Base-by-base conservation (phyloP, 2,113 vertebrate genomes). In the Marmota flaviventris region DNA sequence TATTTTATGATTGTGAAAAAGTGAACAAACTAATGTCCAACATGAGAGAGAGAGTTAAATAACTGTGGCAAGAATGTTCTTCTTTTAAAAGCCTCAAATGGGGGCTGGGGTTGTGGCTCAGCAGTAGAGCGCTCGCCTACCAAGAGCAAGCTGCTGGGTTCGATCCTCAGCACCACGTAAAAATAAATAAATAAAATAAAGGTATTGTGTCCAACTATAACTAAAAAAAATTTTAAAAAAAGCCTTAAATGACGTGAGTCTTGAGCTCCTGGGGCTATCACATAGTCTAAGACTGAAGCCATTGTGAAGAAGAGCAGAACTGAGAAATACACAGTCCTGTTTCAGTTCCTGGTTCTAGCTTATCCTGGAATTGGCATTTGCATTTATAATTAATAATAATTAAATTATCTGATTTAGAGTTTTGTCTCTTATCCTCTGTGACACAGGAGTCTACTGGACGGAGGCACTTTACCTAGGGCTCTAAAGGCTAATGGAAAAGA, bases 1-100 rank as follows among this genome's bases (percentile, higher is more conserved):
- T 93, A 75, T 67, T 63, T 87, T 82, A 37, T 91, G 32, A 79
- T 37, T 84, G 53, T 70, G 70, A 90, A 77, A 37, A 85, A 78
- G 7, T 77, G 10, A 27, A 14, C n/a, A 83, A 77, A 87, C 5
- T 72, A 78, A 63, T 34, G 24, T 37, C 45, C 32, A 77, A 29
- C 25, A 22, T 72, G 83, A 87, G 63, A 53, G 4, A 8, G 63
- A 77, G 48, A 32, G n/a, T 90, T 85, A 93, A 27, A 29, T 51
- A 37, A 63, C 39, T 63, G 18, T 63, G 51, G 12, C 13, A 39
- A 25, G 72, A 83, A 56, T 42, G 29, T 76, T n/a, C 18, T 24
- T 25, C 61, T 84, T 92, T 83, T 18, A 18, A 82, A 45, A 45
- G 45, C 45, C 45, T 45, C 45, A 45, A 45, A 45, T 45, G 8